Conservation (phyloP, 2,113 vertebrate genomes). For the Labeo rohita region DNA sequence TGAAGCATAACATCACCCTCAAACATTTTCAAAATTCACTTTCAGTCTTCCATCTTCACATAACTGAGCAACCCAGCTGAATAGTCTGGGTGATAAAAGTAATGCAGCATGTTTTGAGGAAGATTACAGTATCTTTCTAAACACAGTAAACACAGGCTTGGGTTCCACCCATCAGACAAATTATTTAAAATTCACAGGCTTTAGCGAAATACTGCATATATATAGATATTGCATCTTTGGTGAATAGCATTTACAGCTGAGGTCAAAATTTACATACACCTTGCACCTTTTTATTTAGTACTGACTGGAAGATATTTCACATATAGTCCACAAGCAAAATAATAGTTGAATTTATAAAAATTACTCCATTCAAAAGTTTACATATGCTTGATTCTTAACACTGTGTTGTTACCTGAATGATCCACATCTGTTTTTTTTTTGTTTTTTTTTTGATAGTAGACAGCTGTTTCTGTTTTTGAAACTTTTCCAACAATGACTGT, state of each 20-base stretch:
- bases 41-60: not conserved
- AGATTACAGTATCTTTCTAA: slow-evolving; percentile 67
- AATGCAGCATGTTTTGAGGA: slow-evolving; percentile 17
- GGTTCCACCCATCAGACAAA: slow-evolving; percentile 35
- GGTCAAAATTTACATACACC: too few relatives aligned
- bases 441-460: too few relatives aligned
- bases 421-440: too few relatives aligned
- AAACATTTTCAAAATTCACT: not conserved
- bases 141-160: slow-evolving; percentile 54
- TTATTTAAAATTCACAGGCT: not conserved
- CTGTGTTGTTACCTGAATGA: too few relatives aligned
- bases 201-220: not conserved
- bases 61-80: not conserved
- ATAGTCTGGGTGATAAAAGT: slow-evolving; percentile 6
- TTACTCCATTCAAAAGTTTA: too few relatives aligned
- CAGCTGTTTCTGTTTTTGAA: too few relatives aligned
- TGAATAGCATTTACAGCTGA: not conserved
- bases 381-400: too few relatives aligned
- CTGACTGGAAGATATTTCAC: too few relatives aligned
- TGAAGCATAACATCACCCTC: not conserved
- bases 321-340: too few relatives aligned
- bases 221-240: not conserved
- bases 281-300: too few relatives aligned
- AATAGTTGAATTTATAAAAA: too few relatives aligned
- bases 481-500: too few relatives aligned